These are phyloP conservation scores for Ammodytes marinus DNA, from an alignment of 2,113 vertebrate species.

Conservation along the genomic window DNA sequence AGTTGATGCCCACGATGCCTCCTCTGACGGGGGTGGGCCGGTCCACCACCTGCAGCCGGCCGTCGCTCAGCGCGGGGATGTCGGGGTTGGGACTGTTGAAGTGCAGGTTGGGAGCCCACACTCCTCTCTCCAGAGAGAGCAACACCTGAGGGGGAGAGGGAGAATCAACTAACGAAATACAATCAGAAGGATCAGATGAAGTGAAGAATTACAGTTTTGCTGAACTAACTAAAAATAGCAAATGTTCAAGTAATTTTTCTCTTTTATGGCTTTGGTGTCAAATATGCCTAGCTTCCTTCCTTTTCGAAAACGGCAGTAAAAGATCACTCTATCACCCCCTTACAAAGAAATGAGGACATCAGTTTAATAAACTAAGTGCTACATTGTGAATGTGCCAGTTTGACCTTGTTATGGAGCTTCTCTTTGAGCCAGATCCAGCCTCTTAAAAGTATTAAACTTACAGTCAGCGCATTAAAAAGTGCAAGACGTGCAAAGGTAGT, in stretches of 20 bases:
- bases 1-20: slow-evolving; percentile 91
- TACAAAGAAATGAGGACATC: too few relatives aligned
- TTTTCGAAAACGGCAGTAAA: not conserved
- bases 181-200: not conserved
- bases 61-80: slow-evolving; percentile 90
- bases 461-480: too few relatives aligned
- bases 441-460: not conserved
- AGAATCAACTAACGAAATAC: not conserved
- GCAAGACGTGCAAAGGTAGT: too few relatives aligned
- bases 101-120: slow-evolving; percentile 97
- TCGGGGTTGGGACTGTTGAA: slow-evolving; percentile 89
- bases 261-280: too few relatives aligned
- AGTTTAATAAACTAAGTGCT: not conserved
- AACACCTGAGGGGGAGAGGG: slow-evolving; percentile 84
- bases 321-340: not conserved
- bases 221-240: not conserved
- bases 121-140: slow-evolving; percentile 90
- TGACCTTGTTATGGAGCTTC: too few relatives aligned
- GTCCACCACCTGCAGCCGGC: slow-evolving; percentile 88
- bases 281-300: too few relatives aligned
- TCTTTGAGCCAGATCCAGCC: not conserved
- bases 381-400: not conserved
- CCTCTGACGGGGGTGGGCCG: slow-evolving; percentile 88
- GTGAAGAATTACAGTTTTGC: not conserved
- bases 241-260: not conserved